A percentile compares a stretch with the other conserved stretches of the same genome.
These are phyloP conservation scores for Gymnothorax javanicus DNA, from an alignment of 2,797 vertebrate genomes.

Conservation along the genomic window DNA sequence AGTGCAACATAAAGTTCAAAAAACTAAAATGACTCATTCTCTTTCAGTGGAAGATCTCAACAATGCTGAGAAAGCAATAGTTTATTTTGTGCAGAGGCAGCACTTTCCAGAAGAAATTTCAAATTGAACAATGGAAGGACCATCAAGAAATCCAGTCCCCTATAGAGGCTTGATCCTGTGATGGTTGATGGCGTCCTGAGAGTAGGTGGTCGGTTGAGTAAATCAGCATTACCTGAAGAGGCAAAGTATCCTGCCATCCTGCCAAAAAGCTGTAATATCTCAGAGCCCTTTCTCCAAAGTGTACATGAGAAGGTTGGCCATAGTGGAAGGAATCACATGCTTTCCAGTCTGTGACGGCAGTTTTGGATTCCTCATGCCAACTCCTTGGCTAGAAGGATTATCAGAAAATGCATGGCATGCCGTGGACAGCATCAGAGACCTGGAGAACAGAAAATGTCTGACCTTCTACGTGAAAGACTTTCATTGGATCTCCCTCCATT, in stretches of 20 bases:
- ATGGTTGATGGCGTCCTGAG: neutral
- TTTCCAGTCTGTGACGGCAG: neutral
- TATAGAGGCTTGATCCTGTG: neutral
- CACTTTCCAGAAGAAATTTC: neutral
- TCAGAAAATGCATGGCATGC: neutral
- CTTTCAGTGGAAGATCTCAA: neutral
- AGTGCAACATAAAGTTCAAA: neutral
- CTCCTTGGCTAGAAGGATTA: neutral
- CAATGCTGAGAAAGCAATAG: neutral
- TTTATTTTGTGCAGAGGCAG: neutral
- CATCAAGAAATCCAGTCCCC: neutral
- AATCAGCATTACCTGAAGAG: neutral
- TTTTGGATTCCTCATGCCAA: conserved; percentile 9
- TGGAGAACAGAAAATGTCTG: neutral
- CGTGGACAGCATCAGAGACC: neutral
- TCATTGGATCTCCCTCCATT: neutral
- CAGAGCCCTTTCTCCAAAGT: neutral
- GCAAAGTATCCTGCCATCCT: neutral
- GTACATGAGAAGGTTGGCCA: neutral
- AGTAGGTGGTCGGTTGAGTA: too few species aligned
- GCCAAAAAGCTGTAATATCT: neutral
- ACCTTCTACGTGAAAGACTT: neutral
- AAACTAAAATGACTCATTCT: neutral
- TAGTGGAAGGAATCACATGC: neutral
- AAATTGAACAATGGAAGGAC: neutral